Evolutionary conservation across 2,113 vertebrate genomes (phyloP), one percentile per base, ranked within the genome.

Genomic region (Oncorhynchus clarkii): DNA sequence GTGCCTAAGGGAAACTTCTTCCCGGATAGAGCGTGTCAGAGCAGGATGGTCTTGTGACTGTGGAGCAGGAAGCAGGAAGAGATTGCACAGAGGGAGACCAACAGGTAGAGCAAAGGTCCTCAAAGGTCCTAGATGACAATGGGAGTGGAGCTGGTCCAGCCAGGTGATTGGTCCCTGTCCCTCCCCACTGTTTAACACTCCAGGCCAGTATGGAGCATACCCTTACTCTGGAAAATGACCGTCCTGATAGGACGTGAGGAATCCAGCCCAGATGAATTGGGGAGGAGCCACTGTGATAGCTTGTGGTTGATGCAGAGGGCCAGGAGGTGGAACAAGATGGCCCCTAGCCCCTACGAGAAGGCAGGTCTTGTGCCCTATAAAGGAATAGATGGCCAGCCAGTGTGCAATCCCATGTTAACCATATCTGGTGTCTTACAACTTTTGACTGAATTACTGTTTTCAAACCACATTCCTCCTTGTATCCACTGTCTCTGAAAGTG

Each of bases 401-500:
- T 62, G 13, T 67, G 24, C 75, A 72, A 26, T 78, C 26, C 49
- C 14, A 14, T 45, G 64, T 62, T 14, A 65, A 75, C 14, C 66
- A 16, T 14, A 54, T 54, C 13, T 54, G 26, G 18, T 67, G 66
- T 67, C 66, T 31, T 31, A 34, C 26, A 45, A 45, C 39, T 11
- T 82, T 81, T 78, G 71, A 82, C 34, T 69, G 81, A 73, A 26
- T 73, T 13, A 1, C 4, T 70, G 39, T 45, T 45, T 45, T 45
- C 9, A 11, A 45, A 60, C 22, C 31, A 31, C 70, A 79, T 27
- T 62, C 31, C 70, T 76, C 18, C 54, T 34, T 72, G 67, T 67
- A 62, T 22, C 59, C 16, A 62, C 59, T 22, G n/a, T 60, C 9
- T 60, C 8, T 60, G 59, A 60, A 60, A 60, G 59, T 39, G 8